Base-by-base conservation (phyloP, 2,113 vertebrate genomes). In the Corapipo altera region DNA sequence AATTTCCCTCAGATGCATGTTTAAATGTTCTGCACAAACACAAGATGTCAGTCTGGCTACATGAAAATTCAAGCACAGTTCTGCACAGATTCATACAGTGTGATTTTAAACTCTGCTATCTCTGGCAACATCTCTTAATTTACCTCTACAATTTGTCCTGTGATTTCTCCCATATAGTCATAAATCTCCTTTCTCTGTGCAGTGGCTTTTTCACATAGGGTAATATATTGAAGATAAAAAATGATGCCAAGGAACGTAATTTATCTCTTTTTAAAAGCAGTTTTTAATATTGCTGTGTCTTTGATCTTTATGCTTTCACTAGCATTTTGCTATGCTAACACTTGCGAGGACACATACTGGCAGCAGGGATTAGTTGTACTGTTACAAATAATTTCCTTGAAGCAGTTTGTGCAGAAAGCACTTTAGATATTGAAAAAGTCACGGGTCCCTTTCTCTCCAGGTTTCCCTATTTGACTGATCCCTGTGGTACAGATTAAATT, bases 31-130 rank as follows among this genome's bases (percentile, higher is more conserved):
- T 62, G 66, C 61, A 74, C 15, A 86, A 69, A 78, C 97, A 96
- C 96, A 90, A 96, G 96, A 77, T 95, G 96, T 96, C 96, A 97
- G 75, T 92, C 78, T 96, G 72, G 59, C 32, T 90, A 62, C 95
- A 80, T 55, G 71, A 78, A 94, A 94, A 87, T 43, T 66, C 67
- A 69, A 20, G 49, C 32, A 16, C 52, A 46, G 35, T 21, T 37
- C 64, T 78, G 18, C 27, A 30, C 37, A 7, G 33, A 86, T 72
- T 64, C 67, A 46, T 28, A 32, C 5, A 4, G 43, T 70, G 44
- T 18, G 15, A 75, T 55, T 93, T 87, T 91, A 88, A 87, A 67
- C n/a, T 82, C 59, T 41, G 32, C 10, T 33, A 49, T 44, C 32
- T 89, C 82, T 37, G 37, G 80, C 74, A 89, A 77, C 24, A 54